phyloP scores from a whole-genome alignment of 2,888 invertebrate species.

The Spisula subtruncata region DNA sequence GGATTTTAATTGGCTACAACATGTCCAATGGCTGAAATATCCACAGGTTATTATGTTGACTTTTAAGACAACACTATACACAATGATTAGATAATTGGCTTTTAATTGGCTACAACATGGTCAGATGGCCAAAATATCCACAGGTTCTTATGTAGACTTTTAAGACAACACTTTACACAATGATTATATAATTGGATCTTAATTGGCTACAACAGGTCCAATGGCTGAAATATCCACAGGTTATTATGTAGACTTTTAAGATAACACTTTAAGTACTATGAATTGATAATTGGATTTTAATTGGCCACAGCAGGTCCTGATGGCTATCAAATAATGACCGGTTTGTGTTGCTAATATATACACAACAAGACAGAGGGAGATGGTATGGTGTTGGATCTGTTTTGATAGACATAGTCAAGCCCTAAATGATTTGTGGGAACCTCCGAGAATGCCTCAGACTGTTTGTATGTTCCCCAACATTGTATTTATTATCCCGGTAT shows the following conservation, averaged over 20 bases:
- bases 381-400: neutral
- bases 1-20: too few species aligned
- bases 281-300: too few species aligned
- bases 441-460: neutral
- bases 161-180: neutral
- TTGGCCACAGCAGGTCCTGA: too few species aligned
- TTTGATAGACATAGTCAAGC: neutral
- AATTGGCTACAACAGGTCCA: constrained; percentile 30
- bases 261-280: too few species aligned
- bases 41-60: too few species aligned
- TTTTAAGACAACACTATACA: neutral
- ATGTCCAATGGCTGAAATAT: too few species aligned
- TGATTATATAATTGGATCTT: constrained; percentile 33
- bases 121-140: too few species aligned
- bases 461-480: neutral
- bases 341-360: neutral
- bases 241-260: too few species aligned
- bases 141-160: too few species aligned
- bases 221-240: neutral
- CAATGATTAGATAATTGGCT: constrained; percentile 28
- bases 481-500: constrained; percentile 31
- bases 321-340: constrained; percentile 1
- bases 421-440: constrained; percentile 15
- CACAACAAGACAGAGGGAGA: constrained; percentile 1
- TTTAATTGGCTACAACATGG: too few species aligned